Evolutionary conservation across 2,113 vertebrate genomes (phyloP).

Genomic region (Sitta europaea): DNA sequence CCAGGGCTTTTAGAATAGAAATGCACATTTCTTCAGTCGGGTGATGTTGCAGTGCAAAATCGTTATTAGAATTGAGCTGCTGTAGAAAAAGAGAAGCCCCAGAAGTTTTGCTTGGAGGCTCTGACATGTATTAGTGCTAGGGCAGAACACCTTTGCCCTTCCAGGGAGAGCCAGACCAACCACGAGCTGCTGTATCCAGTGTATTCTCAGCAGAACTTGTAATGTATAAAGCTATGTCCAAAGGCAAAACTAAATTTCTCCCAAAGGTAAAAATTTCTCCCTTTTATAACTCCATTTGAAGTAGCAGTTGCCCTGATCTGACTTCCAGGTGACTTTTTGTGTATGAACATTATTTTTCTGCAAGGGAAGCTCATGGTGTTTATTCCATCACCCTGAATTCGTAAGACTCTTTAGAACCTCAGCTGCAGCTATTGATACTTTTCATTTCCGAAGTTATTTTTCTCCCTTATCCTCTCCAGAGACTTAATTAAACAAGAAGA

Average conservation of each 20-base stretch:
- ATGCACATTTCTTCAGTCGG: background rate
- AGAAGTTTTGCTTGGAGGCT: background rate
- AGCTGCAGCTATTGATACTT: background rate
- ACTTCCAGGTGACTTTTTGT: background rate
- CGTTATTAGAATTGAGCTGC: background rate
- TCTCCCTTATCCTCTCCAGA: background rate
- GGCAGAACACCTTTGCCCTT: background rate
- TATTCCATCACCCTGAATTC: background rate
- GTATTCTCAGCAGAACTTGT: background rate
- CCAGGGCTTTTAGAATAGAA: background rate
- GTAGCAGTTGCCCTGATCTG: background rate
- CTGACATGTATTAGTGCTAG: background rate
- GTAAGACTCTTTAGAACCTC: background rate
- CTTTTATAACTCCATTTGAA: background rate
- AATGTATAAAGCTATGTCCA: background rate
- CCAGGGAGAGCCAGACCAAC: background rate
- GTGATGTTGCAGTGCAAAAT: background rate
- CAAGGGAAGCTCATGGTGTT: background rate
- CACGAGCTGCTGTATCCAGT: background rate
- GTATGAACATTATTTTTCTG: background rate
- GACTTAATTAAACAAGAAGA: conserved; percentile 3
- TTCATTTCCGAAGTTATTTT: background rate
- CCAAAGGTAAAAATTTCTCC: background rate
- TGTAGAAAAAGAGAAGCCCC: background rate
- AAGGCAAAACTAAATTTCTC: background rate